A percentile compares a stretch with the other conserved stretches of the same genome.
Evolutionary conservation across 2,113 vertebrate genomes (phyloP).

Genomic region (Apeltes quadracus): DNA sequence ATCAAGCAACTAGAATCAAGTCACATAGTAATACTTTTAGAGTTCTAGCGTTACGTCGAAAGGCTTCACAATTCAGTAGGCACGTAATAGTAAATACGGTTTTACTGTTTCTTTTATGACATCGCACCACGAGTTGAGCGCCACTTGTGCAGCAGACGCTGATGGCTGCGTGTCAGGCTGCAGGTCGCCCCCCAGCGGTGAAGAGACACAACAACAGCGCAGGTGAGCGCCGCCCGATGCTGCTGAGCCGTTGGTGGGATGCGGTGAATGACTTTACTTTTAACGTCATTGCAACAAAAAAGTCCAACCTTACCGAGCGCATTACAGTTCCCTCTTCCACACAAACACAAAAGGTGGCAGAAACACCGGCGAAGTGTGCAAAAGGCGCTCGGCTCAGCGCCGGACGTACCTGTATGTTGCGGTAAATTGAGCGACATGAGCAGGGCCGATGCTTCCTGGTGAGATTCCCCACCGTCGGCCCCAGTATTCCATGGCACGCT

Average conservation of each 20-base stretch:
- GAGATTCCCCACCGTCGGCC: slow-evolving; percentile 26
- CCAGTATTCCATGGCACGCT: slow-evolving; percentile 25
- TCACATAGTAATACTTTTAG: neutral
- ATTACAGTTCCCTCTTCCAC: neutral
- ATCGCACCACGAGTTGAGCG: no score
- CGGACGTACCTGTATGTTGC: slow-evolving; percentile 69
- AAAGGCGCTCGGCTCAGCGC: neutral
- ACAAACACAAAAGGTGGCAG: neutral
- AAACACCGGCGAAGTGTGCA: neutral
- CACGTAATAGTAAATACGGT: neutral
- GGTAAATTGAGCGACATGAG: slow-evolving; percentile 72
- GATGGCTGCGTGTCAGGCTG: slow-evolving; percentile 46
- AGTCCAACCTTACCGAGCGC: no score
- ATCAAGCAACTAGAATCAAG: neutral
- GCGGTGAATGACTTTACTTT: neutral
- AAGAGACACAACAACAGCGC: slow-evolving; percentile 36
- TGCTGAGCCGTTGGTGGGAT: neutral
- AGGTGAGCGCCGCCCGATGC: slow-evolving; percentile 61
- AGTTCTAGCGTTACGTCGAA: neutral
- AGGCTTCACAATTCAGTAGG: neutral
- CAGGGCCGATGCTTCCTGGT: slow-evolving; percentile 43
- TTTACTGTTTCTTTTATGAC: slow-evolving; percentile 7
- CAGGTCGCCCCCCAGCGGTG: slow-evolving; percentile 65
- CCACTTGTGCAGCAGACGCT: neutral
- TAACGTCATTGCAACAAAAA: neutral